phyloP scores from a whole-genome alignment of 2,797 vertebrate genomes.

The Oophaga sylvatica region DNA sequence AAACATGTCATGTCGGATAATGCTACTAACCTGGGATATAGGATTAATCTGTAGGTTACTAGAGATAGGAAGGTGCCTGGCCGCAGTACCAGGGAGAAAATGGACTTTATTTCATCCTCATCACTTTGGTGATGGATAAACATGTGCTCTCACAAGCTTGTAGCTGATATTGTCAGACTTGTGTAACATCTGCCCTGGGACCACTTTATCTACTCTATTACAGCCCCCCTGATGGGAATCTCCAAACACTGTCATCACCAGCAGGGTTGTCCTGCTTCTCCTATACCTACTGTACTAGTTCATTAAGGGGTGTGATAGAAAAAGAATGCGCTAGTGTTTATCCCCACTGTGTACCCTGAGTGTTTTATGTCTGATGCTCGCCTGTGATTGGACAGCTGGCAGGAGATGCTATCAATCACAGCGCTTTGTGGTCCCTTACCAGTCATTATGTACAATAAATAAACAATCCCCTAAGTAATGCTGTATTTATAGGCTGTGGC shows the following conservation, averaged over 20 bases:
- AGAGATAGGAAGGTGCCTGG: no score
- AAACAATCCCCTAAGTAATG: constrained; percentile 13
- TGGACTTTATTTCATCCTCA: not conserved
- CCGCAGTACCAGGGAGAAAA: no score
- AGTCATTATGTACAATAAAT: constrained; percentile 14
- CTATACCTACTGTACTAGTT: not conserved
- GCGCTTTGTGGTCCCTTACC: not conserved
- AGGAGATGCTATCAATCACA: constrained; percentile 11
- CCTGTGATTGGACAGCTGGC: not conserved
- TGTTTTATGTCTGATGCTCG: not conserved
- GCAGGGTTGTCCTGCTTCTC: constrained; percentile 30
- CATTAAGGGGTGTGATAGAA: constrained; percentile 10
- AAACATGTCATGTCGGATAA: no score
- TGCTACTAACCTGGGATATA: no score
- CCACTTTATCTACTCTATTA: not conserved
- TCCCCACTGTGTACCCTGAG: not conserved
- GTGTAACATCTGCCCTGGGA: constrained; percentile 11
- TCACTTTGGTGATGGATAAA: not conserved
- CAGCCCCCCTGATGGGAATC: constrained; percentile 21
- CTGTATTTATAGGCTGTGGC: constrained; percentile 7
- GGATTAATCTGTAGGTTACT: no score
- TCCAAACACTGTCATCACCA: constrained; percentile 37
- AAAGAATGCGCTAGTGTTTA: constrained; percentile 19
- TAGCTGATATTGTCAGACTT: not conserved
- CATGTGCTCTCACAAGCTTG: not conserved